These are phyloP conservation scores for Leptinotarsa peninsularis DNA, from an alignment of 2,888 invertebrate species.

Conservation along the genomic window DNA sequence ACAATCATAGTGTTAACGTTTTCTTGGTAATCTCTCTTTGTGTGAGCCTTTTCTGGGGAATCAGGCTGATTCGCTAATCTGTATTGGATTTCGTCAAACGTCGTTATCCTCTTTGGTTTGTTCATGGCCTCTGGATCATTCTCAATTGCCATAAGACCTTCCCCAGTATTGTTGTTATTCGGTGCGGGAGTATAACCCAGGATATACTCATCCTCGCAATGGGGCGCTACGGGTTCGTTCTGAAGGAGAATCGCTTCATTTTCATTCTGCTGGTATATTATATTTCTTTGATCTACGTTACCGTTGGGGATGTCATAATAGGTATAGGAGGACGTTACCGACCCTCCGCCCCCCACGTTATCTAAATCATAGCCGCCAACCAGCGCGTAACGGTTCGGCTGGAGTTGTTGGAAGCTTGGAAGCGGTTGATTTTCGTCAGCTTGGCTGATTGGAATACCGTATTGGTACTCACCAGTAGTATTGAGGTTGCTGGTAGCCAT, in stretches of 20 bases:
- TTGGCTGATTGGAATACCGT: conserved; percentile 61
- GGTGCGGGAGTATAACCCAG: conserved; percentile 30
- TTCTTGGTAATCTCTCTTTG: conserved; percentile 61
- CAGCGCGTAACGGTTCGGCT: conserved; percentile 66
- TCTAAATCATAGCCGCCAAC: conserved; percentile 67
- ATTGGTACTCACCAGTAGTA: conserved; percentile 82
- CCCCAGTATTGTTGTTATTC: conserved; percentile 44
- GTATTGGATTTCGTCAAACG: conserved; percentile 60
- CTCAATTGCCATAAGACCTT: conserved; percentile 41
- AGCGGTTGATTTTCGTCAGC: conserved; percentile 67
- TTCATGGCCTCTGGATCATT: conserved; percentile 42
- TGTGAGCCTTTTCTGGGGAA: conserved; percentile 61
- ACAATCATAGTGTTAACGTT: conserved; percentile 25
- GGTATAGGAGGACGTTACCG: conserved; percentile 63
- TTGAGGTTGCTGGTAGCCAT: conserved; percentile 78
- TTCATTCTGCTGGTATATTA: conserved; percentile 50
- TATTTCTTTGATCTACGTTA: conserved; percentile 48
- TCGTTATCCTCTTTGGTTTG: conserved; percentile 57
- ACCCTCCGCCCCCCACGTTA: conserved; percentile 84
- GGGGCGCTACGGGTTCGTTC: conserved; percentile 58
- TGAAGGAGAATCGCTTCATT: conserved; percentile 63
- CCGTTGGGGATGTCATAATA: conserved; percentile 49
- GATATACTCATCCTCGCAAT: conserved; percentile 37
- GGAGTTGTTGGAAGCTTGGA: conserved; percentile 77
- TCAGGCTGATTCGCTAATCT: conserved; percentile 54